Evolutionary conservation across 1,140 invertebrate genomes (phyloP), one percentile per base, ranked within the genome.

Genomic region (Drepana arcuata): DNA sequence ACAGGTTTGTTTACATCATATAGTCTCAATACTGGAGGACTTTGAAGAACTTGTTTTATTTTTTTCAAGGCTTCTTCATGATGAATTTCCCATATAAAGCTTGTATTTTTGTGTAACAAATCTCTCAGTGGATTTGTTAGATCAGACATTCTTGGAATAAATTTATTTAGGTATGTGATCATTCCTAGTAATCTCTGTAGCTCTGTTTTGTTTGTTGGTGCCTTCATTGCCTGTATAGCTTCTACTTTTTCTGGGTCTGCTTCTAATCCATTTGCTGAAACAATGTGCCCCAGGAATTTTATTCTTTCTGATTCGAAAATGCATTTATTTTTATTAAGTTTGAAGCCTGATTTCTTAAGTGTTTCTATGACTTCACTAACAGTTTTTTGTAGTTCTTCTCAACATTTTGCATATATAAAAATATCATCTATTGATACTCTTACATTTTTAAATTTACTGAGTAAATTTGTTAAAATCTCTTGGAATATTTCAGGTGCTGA

Each of bases 401-500:
- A 44, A 30, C 16, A 25, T 37, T 44, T 44, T 13, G 29, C 35
- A 25, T 41, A 11, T 25, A 39, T 29, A 23, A 38, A 38, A n/a
- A 38, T 30, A 14, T 38, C 35, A 38, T 38, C 35, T 6, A 41
- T 46, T 9, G 35, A 33, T 35, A 38, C 29, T 26, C 28, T 35
- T 12, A 42, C 36, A 41, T 41, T 47, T 46, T 47, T 38, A 10
- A 41, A 34, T 24, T 39, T 35, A 42, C 27, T 30, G 18, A 42
- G 28, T 7, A 49, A 32, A 29, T 37, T 37, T 12, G 21, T 46
- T 14, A 45, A 14, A 2, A 45, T 35, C 36, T 46, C 26, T 40
- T 40, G 36, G 10, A 46, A 46, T 18, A 41, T 35, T 41, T 49
- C 41, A 24, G 41, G 41, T 34, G 41, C 41, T 14, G 47, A 43